Evolutionary conservation across 2,113 vertebrate species (phyloP).

Genomic region (Engraulis encrasicolus): DNA sequence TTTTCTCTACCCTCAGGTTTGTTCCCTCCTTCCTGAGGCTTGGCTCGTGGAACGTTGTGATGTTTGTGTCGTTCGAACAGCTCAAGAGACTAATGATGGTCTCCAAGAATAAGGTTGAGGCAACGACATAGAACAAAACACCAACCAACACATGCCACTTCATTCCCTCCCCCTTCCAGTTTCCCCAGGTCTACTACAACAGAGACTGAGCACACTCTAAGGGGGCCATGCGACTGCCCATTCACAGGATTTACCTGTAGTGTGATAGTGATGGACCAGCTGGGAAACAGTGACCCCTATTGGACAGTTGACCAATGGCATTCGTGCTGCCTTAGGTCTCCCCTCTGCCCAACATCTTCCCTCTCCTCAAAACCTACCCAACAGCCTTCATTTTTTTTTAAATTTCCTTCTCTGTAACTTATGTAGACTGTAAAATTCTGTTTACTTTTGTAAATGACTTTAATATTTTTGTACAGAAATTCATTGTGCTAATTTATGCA

Average conservation of each 20-base stretch:
- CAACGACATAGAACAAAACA: constrained; percentile 51
- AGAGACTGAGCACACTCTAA: background rate
- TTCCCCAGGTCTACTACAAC: background rate
- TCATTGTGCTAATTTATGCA: background rate
- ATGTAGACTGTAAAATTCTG: background rate
- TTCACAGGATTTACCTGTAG: background rate
- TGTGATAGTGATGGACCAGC: background rate
- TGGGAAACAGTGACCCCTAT: background rate
- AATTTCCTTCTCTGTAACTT: background rate
- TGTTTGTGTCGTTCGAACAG: constrained; percentile 95
- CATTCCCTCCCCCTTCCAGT: background rate
- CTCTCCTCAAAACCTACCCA: background rate
- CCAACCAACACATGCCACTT: background rate
- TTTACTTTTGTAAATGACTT: background rate
- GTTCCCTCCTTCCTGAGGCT: constrained; percentile 91
- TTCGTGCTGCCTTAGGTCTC: background rate
- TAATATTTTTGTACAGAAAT: background rate
- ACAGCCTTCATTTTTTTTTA: background rate
- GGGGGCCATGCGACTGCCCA: background rate
- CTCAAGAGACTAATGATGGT: constrained; percentile 80
- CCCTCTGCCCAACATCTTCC: background rate
- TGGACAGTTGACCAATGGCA: constrained; percentile 1
- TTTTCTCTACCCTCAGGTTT: constrained; percentile 74
- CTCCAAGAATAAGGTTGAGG: constrained; percentile 70
- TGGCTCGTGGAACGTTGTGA: constrained; percentile 93